Base-by-base conservation (phyloP, 2,888 invertebrate species). In the Ectemnius cavifrons region DNA sequence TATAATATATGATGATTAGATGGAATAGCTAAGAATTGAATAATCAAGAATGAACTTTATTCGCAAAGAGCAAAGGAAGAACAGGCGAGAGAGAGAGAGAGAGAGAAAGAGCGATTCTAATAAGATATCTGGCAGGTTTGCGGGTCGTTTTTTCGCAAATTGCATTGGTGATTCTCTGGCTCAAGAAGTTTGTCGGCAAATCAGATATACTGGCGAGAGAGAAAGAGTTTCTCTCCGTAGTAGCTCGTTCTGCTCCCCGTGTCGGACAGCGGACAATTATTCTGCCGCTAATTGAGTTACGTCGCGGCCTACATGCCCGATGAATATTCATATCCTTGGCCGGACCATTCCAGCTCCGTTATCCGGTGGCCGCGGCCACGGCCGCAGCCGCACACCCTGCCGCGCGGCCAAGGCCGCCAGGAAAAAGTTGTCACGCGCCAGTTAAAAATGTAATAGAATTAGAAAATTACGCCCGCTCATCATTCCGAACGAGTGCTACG, bases 241-340 rank as follows among this genome's bases (percentile, higher is more conserved):
- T 69, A 73, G 68, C 76, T 80, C 75, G 70, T 78, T 73, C 77
- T 73, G 68, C 68, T 78, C 73, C 73, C 81, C 78, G 76, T 75
- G 72, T 83, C 80, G 85, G 82, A 83, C 84, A 81, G 76, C 73
- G 82, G 77, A 82, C 85, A 86, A 89, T 87, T 87, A 87, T 88
- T 88, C 85, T 79, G 64, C 79, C 82, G 81, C 84, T 87, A 87
- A 89, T 88, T 86, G 88, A 88, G 86, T 87, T 88, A 87, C 84
- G 84, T 77, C 82, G 75, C 81, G 80, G 84, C 84, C 86, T 85
- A 87, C 88, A 86, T 85, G 84, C 84, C 67, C 78, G 77, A 86
- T 89, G 87, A 89, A 89, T 89, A 89, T 88, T 88, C 86, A 89
- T 87, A 83, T 81, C 71, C 71, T 70, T 59, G n/a, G 23, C 60